A percentile compares a stretch with the other conserved stretches of the same genome.
These are phyloP conservation scores for Argyrosomus japonicus DNA, from an alignment of 2,113 vertebrate species.

Conservation along the genomic window DNA sequence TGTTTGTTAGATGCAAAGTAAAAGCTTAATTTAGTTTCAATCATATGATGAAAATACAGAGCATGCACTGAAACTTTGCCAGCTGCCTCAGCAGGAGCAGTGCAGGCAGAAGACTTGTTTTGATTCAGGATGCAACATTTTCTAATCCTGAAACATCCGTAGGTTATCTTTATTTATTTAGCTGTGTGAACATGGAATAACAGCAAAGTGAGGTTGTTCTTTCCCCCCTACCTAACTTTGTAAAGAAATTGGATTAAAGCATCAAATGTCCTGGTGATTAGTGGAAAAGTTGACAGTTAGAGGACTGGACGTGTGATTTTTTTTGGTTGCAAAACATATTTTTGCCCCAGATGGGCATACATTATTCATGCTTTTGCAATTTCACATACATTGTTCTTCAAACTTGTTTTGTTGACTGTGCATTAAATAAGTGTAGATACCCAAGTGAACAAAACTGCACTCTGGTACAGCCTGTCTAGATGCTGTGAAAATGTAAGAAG, in stretches of 20 bases:
- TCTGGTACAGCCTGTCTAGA: too few relatives aligned
- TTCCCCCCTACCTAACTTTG: not conserved
- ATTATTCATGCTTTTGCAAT: not conserved
- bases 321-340: not conserved
- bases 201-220: not conserved
- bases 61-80: not conserved
- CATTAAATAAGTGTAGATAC: not conserved
- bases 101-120: not conserved
- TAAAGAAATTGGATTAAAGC: not conserved
- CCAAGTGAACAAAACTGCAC: not conserved
- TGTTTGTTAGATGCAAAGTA: not conserved
- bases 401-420: not conserved
- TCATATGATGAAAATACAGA: not conserved
- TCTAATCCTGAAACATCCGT: not conserved
- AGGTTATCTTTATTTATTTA: not conserved
- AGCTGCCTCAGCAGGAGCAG: not conserved
- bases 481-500: not conserved
- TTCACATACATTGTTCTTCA: not conserved
- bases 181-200: not conserved
- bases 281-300: not conserved
- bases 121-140: not conserved
- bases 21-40: not conserved
- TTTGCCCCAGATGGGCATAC: fast-evolving
- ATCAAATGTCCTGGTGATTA: not conserved
- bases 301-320: not conserved